These are phyloP conservation scores for Galagoides demidoff DNA, from an alignment of 2,797 vertebrate genomes.

Conservation along the genomic window DNA sequence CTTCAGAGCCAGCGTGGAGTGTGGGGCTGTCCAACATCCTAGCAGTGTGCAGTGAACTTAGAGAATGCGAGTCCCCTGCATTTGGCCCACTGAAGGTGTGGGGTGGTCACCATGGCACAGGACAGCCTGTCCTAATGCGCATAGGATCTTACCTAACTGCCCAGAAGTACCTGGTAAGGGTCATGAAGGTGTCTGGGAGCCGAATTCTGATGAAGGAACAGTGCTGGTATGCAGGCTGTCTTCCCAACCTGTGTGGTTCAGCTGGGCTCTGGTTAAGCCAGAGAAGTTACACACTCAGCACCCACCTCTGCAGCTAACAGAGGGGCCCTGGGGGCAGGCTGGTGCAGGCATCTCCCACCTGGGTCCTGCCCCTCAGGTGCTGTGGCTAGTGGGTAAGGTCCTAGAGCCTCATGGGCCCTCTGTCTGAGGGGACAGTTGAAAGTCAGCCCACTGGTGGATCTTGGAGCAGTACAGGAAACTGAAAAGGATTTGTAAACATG, in stretches of 20 bases:
- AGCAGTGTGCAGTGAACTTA: neutral
- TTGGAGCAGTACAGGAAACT: neutral
- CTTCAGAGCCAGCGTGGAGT: neutral
- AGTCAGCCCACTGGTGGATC: neutral
- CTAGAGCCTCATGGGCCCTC: no score
- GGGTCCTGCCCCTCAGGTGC: neutral
- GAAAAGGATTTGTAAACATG: neutral
- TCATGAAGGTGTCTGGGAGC: fast-evolving
- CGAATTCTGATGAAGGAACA: neutral
- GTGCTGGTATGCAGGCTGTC: fast-evolving
- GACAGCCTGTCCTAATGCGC: neutral
- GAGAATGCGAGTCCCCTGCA: neutral
- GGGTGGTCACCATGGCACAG: neutral
- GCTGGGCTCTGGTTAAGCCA: neutral
- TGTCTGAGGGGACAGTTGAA: neutral
- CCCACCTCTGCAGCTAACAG: fast-evolving
- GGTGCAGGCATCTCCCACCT: neutral
- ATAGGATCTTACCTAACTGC: neutral
- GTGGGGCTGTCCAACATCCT: neutral
- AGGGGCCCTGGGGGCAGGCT: neutral
- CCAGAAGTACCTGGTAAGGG: neutral
- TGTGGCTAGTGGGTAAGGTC: neutral
- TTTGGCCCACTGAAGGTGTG: neutral
- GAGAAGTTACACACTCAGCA: neutral
- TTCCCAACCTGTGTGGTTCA: neutral